Evolutionary conservation across 2,113 vertebrate genomes (phyloP).

Genomic region (Macrotus californicus): DNA sequence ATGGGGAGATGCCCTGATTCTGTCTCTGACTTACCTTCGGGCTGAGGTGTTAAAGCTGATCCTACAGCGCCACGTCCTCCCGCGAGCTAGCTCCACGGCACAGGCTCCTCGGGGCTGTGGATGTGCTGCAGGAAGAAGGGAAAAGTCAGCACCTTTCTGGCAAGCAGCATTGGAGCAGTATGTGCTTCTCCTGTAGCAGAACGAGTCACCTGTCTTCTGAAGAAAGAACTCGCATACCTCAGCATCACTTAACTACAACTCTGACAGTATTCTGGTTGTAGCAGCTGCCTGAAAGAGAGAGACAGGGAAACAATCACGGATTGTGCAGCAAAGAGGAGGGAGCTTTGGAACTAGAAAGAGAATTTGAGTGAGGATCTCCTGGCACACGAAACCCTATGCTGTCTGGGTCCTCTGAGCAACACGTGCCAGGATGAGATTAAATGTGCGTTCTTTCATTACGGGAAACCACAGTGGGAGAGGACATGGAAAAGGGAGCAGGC

Average conservation of each 20-base stretch:
- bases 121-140: not conserved
- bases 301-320: no score
- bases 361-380: no score
- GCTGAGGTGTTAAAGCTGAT: not conserved
- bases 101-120: fast-evolving
- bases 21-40: not conserved
- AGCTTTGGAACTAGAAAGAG: not conserved
- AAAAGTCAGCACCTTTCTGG: not conserved
- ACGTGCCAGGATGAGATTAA: not conserved
- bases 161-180: not conserved
- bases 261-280: not conserved
- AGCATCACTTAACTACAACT: not conserved
- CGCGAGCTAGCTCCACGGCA: fast-evolving
- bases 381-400: fast-evolving
- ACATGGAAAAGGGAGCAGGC: not conserved
- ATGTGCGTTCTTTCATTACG: fast-evolving
- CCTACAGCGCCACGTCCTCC: fast-evolving
- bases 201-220: not conserved
- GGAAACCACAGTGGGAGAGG: not conserved
- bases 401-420: not conserved
- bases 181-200: not conserved
- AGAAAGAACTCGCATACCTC: not conserved
- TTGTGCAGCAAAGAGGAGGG: not conserved
- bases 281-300: not conserved
- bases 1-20: no score